Evolutionary conservation across 2,888 invertebrate genomes (phyloP).

Genomic region (Nephrotoma appendiculata): DNA sequence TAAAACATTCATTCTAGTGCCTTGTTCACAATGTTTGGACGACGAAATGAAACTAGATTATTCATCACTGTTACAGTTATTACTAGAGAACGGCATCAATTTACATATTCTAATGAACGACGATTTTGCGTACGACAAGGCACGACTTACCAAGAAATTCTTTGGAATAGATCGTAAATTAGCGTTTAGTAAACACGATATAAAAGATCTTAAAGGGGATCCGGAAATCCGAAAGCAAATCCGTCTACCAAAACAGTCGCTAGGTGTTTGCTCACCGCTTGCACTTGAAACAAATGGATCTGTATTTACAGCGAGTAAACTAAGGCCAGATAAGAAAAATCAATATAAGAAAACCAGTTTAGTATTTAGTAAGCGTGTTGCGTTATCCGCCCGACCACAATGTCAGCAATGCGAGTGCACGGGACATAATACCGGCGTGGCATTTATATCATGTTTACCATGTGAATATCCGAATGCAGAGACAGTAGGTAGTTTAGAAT

Average conservation of each 20-base stretch:
- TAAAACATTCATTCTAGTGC: conserved; percentile 65
- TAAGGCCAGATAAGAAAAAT: conserved; percentile 39
- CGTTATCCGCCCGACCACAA: conserved; percentile 42
- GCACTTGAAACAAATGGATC: conserved; percentile 73
- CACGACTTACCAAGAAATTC: conserved; percentile 53
- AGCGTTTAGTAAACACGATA: conserved; percentile 70
- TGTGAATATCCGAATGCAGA: conserved; percentile 23
- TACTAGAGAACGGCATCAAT: conserved; percentile 66
- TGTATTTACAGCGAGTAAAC: conserved; percentile 45
- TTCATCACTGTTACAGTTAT: conserved; percentile 63
- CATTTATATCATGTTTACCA: conserved; percentile 49
- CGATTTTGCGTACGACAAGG: conserved; percentile 61
- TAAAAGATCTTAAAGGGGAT: conserved; percentile 53
- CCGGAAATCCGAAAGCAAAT: conserved; percentile 55
- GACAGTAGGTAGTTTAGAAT: neutral
- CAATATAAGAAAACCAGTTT: conserved; percentile 46
- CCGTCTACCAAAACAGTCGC: conserved; percentile 54
- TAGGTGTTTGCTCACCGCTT: conserved; percentile 66
- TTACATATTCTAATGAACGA: conserved; percentile 73
- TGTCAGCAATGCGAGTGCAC: conserved; percentile 58
- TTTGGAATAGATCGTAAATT: conserved; percentile 63
- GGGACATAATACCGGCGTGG: conserved; percentile 46
- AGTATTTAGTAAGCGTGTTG: conserved; percentile 52
- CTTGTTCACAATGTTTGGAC: conserved; percentile 61
- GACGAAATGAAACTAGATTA: conserved; percentile 64